Percentiles rank a stretch among this genome's conserved stretches.
Conservation (phyloP, 2,888 invertebrate species). For the Tetanocera ferruginea region DNA sequence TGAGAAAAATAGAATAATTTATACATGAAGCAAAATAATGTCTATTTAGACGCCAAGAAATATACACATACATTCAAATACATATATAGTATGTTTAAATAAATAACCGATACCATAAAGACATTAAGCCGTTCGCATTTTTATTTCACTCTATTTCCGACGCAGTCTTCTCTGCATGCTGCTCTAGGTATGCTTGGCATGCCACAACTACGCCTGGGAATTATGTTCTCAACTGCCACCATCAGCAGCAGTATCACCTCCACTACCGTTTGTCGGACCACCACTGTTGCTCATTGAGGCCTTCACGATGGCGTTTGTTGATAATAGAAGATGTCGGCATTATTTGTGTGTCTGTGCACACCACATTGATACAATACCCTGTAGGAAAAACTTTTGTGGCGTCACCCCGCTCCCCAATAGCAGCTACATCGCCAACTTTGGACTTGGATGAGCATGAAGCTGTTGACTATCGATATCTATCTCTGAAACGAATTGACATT, state of each 20-base stretch:
- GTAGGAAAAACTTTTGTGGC: not conserved
- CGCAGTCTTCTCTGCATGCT: not conserved
- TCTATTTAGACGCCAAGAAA: no score
- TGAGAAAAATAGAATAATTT: no score
- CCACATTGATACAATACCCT: slow-evolving; percentile 10
- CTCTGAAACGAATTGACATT: slow-evolving; percentile 66
- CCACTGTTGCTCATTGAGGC: not conserved
- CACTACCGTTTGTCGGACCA: not conserved
- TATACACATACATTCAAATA: no score
- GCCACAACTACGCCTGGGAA: slow-evolving; percentile 7
- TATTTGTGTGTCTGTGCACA: not conserved
- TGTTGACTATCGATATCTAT: slow-evolving; percentile 58
- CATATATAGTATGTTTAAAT: no score
- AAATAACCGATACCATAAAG: not conserved
- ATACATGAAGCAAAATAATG: no score
- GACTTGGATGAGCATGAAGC: slow-evolving; percentile 17
- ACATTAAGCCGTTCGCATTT: not conserved
- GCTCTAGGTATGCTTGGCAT: not conserved
- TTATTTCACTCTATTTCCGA: not conserved
- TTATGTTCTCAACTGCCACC: not conserved
- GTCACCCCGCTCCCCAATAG: no score
- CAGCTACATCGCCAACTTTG: not conserved
- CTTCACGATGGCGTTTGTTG: not conserved
- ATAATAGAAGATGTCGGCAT: slow-evolving; percentile 24
- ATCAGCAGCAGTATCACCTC: not conserved